These are phyloP conservation scores for Leptestheria dahalacensis DNA, from an alignment of 1,140 invertebrate species.

Conservation along the genomic window DNA sequence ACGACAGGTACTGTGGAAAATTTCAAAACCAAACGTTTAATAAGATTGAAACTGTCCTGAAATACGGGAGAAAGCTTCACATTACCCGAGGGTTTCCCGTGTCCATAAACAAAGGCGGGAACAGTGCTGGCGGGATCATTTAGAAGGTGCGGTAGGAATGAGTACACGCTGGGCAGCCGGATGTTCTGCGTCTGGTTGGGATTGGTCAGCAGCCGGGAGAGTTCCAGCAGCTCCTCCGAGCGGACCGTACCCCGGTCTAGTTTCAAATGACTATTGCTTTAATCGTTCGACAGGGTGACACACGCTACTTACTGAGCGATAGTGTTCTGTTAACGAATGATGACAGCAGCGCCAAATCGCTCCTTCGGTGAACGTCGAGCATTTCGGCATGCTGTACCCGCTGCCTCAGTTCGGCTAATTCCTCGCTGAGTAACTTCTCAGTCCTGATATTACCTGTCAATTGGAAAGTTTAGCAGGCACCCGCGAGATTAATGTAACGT, in stretches of 20 bases:
- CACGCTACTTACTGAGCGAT: not conserved
- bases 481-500: no score
- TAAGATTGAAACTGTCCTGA: conserved; percentile 5
- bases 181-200: conserved; percentile 25
- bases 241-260: not conserved
- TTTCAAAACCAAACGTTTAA: no score
- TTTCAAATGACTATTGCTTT: not conserved
- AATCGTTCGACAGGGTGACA: not conserved
- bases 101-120: conserved; percentile 60
- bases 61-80: no score
- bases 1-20: conserved; percentile 50
- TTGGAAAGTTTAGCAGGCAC: no score
- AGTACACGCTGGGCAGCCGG: conserved; percentile 59
- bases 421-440: not conserved
- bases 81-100: conserved; percentile 48
- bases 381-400: conserved; percentile 2
- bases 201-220: not conserved
- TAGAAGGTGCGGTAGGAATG: conserved; percentile 74
- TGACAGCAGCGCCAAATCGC: conserved; percentile 1
- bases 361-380: not conserved
- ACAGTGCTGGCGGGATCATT: conserved; percentile 57
- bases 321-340: not conserved
- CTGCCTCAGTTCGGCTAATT: conserved; percentile 5
- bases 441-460: not conserved
- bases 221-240: conserved; percentile 4